Conservation (phyloP, 2,113 vertebrate genomes). For the Protobothrops mucrosquamatus region DNA sequence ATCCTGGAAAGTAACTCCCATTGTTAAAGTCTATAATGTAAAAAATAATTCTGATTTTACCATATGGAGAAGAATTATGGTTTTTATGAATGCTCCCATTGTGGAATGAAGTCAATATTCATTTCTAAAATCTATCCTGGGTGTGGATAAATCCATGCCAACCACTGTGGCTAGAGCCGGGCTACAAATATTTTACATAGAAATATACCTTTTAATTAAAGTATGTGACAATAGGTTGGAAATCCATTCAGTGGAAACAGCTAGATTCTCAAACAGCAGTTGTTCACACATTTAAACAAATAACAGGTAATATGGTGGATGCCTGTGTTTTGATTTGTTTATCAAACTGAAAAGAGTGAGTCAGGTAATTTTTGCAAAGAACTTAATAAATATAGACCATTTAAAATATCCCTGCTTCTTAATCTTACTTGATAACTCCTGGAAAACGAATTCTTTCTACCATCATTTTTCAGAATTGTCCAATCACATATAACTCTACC, state of each 20-base stretch:
- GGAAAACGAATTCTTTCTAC: background rate
- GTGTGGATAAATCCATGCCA: background rate
- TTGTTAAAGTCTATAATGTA: background rate
- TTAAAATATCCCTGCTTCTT: background rate
- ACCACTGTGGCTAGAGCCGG: background rate
- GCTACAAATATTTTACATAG: background rate
- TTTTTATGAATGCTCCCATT: background rate
- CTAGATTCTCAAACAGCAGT: background rate
- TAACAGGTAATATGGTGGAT: background rate
- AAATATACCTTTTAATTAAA: background rate
- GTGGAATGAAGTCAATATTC: background rate
- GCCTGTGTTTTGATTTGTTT: background rate
- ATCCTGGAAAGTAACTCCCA: background rate
- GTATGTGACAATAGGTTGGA: background rate
- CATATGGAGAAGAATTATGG: background rate
- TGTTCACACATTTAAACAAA: background rate
- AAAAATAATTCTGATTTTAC: background rate
- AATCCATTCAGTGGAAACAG: background rate
- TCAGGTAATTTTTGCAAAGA: background rate
- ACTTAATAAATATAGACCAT: background rate
- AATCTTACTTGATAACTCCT: background rate
- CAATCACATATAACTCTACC: background rate
- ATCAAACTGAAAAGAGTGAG: background rate
- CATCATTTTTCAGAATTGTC: background rate
- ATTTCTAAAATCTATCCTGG: background rate